phyloP scores from a whole-genome alignment of 1,140 invertebrate species.

The Oedothorax gibbosus region DNA sequence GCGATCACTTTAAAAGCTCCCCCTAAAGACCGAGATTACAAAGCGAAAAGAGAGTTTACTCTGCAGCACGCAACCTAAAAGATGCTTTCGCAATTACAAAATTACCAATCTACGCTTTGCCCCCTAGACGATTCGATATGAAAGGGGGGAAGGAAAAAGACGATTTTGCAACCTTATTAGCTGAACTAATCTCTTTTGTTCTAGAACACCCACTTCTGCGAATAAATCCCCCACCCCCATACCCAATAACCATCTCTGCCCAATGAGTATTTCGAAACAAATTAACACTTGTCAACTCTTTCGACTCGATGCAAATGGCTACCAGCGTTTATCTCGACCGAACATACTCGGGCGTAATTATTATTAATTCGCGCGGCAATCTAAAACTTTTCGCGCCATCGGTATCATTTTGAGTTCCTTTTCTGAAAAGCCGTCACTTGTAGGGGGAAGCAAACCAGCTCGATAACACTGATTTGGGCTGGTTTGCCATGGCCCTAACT shows the following conservation, averaged over 20 bases:
- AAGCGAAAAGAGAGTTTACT: slow-evolving; percentile 15
- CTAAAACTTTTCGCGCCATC: slow-evolving; percentile 52
- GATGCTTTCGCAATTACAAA: slow-evolving; percentile 44
- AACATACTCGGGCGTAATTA: slow-evolving; percentile 56
- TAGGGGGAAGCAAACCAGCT: slow-evolving; percentile 9
- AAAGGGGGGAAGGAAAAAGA: background rate
- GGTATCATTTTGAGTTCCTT: slow-evolving; percentile 37
- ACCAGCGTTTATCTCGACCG: slow-evolving; percentile 51
- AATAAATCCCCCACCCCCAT: background rate
- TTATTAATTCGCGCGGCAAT: slow-evolving; percentile 57
- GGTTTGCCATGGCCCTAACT: too few relatives aligned
- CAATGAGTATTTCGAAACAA: slow-evolving; percentile 49
- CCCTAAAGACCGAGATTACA: slow-evolving; percentile 20
- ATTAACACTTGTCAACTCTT: slow-evolving; percentile 59
- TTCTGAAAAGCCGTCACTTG: slow-evolving; percentile 3
- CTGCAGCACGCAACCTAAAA: slow-evolving; percentile 22
- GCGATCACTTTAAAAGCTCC: slow-evolving; percentile 23
- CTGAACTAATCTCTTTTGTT: slow-evolving; percentile 49
- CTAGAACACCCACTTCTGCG: background rate
- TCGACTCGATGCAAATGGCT: slow-evolving; percentile 43
- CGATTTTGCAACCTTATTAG: slow-evolving; percentile 40
- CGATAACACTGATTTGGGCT: background rate
- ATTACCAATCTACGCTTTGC: slow-evolving; percentile 16
- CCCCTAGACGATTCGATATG: background rate
- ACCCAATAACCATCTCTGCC: slow-evolving; percentile 37